Percentiles rank a stretch among this genome's conserved stretches.
phyloP scores from a whole-genome alignment of 2,113 vertebrate genomes.

The Myocastor coypus region DNA sequence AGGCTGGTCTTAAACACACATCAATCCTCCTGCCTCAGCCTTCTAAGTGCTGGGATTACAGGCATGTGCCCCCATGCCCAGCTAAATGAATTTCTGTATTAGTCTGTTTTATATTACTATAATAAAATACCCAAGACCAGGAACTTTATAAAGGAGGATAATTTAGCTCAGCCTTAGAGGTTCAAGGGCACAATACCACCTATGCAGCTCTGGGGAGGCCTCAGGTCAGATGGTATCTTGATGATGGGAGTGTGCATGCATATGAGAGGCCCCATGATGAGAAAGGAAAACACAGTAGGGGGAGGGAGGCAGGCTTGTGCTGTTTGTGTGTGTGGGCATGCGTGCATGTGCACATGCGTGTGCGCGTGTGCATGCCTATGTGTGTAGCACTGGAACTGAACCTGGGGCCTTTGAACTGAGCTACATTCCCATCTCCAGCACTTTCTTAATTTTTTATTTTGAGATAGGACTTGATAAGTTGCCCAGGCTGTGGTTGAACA shows the following conservation, averaged over 20 bases:
- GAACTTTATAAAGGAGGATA: neutral
- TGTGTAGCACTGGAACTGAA: neutral
- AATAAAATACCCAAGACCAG: neutral
- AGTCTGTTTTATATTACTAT: neutral
- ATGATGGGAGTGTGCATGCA: neutral
- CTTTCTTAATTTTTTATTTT: neutral
- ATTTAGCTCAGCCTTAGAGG: neutral
- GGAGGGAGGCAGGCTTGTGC: neutral
- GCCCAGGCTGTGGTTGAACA: neutral
- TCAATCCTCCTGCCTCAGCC: too few relatives aligned
- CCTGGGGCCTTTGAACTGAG: neutral
- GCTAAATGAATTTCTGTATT: neutral
- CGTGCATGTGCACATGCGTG: neutral
- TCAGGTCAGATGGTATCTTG: neutral
- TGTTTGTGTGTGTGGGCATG: neutral
- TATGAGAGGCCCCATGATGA: neutral
- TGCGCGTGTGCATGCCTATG: neutral
- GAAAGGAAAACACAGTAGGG: neutral
- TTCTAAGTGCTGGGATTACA: too few relatives aligned
- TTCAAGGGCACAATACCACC: neutral
- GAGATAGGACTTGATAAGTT: neutral
- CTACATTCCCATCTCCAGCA: neutral
- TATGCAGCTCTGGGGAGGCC: neutral
- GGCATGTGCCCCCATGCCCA: too few relatives aligned
- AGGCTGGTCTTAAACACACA: too few relatives aligned